Percentiles rank a stretch among this genome's conserved stretches.
Evolutionary conservation across 2,888 invertebrate species (phyloP).

Genomic region (Incurvaria masculella): DNA sequence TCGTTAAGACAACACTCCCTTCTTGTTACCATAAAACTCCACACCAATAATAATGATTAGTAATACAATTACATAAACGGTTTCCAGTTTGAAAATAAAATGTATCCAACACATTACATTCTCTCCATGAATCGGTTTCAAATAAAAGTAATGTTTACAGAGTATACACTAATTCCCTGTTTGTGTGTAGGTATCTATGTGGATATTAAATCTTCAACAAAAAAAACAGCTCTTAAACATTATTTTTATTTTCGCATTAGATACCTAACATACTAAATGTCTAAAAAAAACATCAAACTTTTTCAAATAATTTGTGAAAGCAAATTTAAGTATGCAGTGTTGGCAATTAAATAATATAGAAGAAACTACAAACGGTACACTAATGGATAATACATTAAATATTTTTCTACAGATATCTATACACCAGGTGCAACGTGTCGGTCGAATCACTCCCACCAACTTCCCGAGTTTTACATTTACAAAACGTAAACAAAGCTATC

Average conservation of each 20-base stretch:
- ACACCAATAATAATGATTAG: neutral
- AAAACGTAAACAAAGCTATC: neutral
- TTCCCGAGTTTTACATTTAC: neutral
- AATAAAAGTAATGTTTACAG: too few species aligned
- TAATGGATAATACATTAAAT: conserved; percentile 31
- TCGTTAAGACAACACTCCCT: neutral
- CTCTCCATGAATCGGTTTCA: too few species aligned
- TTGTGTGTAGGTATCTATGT: too few species aligned
- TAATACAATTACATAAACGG: too few species aligned
- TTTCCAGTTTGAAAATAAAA: too few species aligned
- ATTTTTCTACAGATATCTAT: conserved; percentile 27
- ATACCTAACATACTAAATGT: too few species aligned
- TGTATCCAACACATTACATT: too few species aligned
- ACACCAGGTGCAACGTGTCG: conserved; percentile 13
- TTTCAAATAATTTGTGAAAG: neutral
- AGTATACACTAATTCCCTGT: too few species aligned
- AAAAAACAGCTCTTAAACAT: too few species aligned
- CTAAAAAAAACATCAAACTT: neutral
- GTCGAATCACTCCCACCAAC: neutral
- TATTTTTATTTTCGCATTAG: too few species aligned
- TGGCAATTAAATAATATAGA: conserved; percentile 5
- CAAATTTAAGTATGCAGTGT: neutral
- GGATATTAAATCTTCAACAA: too few species aligned
- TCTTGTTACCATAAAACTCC: neutral
- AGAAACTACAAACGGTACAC: conserved; percentile 28